Evolutionary conservation across 2,888 invertebrate species (phyloP), one percentile per base, ranked within the genome.

Genomic region (Synanthedon tipuliformis): DNA sequence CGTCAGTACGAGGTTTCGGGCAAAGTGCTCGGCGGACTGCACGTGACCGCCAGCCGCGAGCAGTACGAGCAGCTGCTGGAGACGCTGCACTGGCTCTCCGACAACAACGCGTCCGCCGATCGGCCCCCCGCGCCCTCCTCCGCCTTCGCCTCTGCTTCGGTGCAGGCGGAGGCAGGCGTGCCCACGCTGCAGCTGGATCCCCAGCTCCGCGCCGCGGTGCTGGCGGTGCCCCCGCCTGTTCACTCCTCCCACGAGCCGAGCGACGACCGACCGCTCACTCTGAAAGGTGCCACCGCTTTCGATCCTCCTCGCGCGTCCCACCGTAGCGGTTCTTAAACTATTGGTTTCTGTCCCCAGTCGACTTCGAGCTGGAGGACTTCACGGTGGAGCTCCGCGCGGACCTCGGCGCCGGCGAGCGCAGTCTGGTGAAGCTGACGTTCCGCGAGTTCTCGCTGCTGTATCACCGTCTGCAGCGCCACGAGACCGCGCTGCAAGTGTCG

Each of bases 1-100:
- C 15, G 50, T 13, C 63, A 79, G 78, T 85, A 90, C 52, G 79
- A 92, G 77, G 86, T 95, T 54, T 88, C 88, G 54, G 97, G 97
- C 27, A 90, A 90, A 60, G 93, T 97, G 13, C 92, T 96, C 45
- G 94, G 94, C 52, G 93, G 94, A 0, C 81, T 98, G 52, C 95
- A 95, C 78, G 91, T 98, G 41, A 95, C 95, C 0, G 84, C 98
- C 51, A 93, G 94, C 0, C 92, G 96, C 51, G 90, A 91, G 53
- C 97, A 97, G 73, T 98, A 97, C 76, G 95, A 96, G 72, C 97
- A 97, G 78, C 84, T 98, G 50, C 80, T 96, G 57, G 94, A 95
- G 64, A 94, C 95, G 27, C 68, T 89, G 55, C 70, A 55, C 71
- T 86, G 62, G 72, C 65, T 62, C 63, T 72, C 55, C 66, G 66